Evolutionary conservation across 2,888 invertebrate genomes (phyloP).

Genomic region (Eretmocerus hayati): DNA sequence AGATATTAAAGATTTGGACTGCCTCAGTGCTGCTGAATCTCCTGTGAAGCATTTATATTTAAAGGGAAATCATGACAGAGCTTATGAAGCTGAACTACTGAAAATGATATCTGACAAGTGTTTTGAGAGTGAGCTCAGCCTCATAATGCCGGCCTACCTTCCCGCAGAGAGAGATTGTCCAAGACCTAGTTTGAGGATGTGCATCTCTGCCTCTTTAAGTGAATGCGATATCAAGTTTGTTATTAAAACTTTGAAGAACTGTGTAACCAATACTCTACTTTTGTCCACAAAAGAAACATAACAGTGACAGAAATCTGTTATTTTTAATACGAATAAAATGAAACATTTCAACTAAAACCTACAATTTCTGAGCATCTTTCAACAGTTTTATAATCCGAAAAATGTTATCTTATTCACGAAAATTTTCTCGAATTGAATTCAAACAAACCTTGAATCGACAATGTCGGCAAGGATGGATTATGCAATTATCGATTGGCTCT

Average conservation of each 20-base stretch:
- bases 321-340: too few species aligned
- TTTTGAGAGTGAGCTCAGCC: slow-evolving; percentile 60
- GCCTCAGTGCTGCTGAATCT: slow-evolving; percentile 41
- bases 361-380: too few species aligned
- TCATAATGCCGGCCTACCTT: slow-evolving; percentile 65
- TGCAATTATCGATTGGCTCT: too few species aligned
- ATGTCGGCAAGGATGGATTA: too few species aligned
- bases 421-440: too few species aligned
- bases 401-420: too few species aligned
- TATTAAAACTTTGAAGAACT: slow-evolving; percentile 44
- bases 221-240: slow-evolving; percentile 55
- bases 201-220: slow-evolving; percentile 59
- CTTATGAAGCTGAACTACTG: slow-evolving; percentile 52
- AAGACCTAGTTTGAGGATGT: slow-evolving; percentile 66
- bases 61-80: slow-evolving; percentile 45
- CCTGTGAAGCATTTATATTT: slow-evolving; percentile 73
- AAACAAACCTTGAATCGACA: too few species aligned
- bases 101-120: slow-evolving; percentile 60
- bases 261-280: slow-evolving; percentile 30
- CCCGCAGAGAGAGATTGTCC: slow-evolving; percentile 59
- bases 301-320: too few species aligned
- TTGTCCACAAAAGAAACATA: too few species aligned
- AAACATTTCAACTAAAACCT: too few species aligned
- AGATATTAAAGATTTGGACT: slow-evolving; percentile 36
- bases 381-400: too few species aligned